Base-by-base conservation (phyloP, 2,113 vertebrate species). In the Seriola aureovittata region DNA sequence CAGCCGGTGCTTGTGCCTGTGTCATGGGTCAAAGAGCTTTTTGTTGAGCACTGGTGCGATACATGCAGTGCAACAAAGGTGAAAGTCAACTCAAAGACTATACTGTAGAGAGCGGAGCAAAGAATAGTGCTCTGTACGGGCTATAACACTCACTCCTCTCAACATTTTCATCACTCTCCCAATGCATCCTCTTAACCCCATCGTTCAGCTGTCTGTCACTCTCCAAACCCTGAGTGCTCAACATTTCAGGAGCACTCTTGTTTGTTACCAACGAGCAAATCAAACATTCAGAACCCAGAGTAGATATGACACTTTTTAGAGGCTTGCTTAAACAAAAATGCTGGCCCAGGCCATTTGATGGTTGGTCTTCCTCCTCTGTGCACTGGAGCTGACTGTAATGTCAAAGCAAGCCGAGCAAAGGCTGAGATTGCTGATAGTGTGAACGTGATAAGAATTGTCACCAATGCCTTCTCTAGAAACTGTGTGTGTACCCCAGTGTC, bases 361-460 rank as follows among this genome's bases (percentile, higher is more conserved):
- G 80, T 68, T 11, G 44, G 71, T 60, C 85, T 62, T 84, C 77
- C 64, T 72, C 63, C 38, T 77, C 79, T 89, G 88, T 68, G 66
- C 81, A 75, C 85, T 80, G 84, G 54, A 84, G 82, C 85, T 70
- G 86, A 81, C 89, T 86, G 84, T 88, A 72, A 86, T 85, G 91
- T 88, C 80, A 86, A 75, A 75, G 79, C 84, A 23, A 76, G 71
- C 66, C 67, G 29, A 69, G 86, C 80, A 32, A 82, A 44, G 67
- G 88, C 85, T 80, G 86, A 86, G 86, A 87, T 84, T 71, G 85
- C 85, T 85, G 91, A 92, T 90, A 73, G 84, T 82, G 85, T 77
- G 90, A 89, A 87, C 65, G 80, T 85, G 92, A 92, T 91, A 77
- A 70, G 82, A 90, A 88, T 80, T 89, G 92, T 91, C 88, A 90